A percentile compares a stretch with the other conserved stretches of the same genome.
Conservation (phyloP, 1,140 invertebrate species). For the Pachypsylla venusta region DNA sequence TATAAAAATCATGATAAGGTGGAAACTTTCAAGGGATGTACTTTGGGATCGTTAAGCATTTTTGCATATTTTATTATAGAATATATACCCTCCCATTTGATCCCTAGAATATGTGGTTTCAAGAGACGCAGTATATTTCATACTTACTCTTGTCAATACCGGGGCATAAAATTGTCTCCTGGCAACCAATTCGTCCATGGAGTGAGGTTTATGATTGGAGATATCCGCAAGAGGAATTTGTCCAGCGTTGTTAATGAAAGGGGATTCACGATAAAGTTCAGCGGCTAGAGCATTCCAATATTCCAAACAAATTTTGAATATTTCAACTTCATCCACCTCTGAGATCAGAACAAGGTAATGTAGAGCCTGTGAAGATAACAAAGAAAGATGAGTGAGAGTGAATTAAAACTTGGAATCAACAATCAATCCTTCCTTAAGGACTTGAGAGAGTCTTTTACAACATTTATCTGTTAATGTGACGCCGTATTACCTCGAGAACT, state of each 20-base stretch:
- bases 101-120: too few species aligned
- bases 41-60: too few species aligned
- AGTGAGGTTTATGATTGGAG: constrained; percentile 26
- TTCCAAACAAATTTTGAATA: constrained; percentile 99
- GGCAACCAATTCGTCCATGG: constrained; percentile 11
- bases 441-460: too few species aligned
- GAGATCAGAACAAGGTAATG: constrained; percentile 93
- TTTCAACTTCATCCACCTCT: constrained; percentile 97
- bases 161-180: constrained; percentile 54
- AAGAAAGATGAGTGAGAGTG: background rate
- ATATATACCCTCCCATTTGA: too few species aligned
- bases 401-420: too few species aligned
- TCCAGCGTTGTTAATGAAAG: constrained; percentile 28
- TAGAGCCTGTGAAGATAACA: constrained; percentile 43
- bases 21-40: too few species aligned
- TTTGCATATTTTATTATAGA: too few species aligned
- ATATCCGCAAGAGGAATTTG: constrained; percentile 29
- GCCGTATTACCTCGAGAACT: too few species aligned
- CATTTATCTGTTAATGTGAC: too few species aligned
- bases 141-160: constrained; percentile 57
- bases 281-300: constrained; percentile 92
- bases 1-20: too few species aligned
- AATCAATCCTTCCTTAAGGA: too few species aligned
- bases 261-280: constrained; percentile 74
- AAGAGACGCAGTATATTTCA: too few species aligned